Base-by-base conservation (phyloP, 2,113 vertebrate genomes). In the Climacteris rufus region DNA sequence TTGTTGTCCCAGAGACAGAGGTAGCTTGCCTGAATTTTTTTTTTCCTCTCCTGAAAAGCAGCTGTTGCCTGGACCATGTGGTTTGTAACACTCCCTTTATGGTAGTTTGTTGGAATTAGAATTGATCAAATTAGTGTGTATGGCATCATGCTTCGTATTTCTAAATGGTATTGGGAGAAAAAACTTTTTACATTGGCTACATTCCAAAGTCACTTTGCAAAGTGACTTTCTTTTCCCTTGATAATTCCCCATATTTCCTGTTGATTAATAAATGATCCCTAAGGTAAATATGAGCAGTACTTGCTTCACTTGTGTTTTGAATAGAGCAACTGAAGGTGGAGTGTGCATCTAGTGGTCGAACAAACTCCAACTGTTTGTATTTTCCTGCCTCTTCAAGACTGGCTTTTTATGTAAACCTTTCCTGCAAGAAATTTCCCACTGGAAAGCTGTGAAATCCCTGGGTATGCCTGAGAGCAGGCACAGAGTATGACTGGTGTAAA, bases 1-100 rank as follows among this genome's bases (percentile, higher is more conserved):
- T 76, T 88, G 35, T 92, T 95, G 59, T 61, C 92, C 56, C 59
- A 83, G 90, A 94, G 82, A 72, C 66, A 72, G 57, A 90, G 47
- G 66, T 90, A 76, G 70, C 40, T 93, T 91, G 31, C 50, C 70
- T 90, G 45, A 42, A 42, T 19, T 10, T 50, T 35, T 37, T 64
- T 82, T 22, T 53, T 5, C 79, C 31, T 83, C n/a, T 85, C 31
- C 66, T 72, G 61, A 91, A 78, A 85, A 94, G 23, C 78, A 91
- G 94, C 65, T 88, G 63, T 91, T 93, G 78, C 75, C 57, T 88
- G 50, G 22, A 88, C 54, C 12, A 3, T 69, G 54, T 79, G n/a
- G 20, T 80, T 90, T 90, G 31, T 94, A 88, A 83, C n/a, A 61
- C 22, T 25, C 37, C 8, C 35, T 75, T 83, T 85, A 56, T 44